Evolutionary conservation across 2,113 vertebrate species (phyloP), one percentile per base, ranked within the genome.

Genomic region (Rhinopomastus cyanomelas): DNA sequence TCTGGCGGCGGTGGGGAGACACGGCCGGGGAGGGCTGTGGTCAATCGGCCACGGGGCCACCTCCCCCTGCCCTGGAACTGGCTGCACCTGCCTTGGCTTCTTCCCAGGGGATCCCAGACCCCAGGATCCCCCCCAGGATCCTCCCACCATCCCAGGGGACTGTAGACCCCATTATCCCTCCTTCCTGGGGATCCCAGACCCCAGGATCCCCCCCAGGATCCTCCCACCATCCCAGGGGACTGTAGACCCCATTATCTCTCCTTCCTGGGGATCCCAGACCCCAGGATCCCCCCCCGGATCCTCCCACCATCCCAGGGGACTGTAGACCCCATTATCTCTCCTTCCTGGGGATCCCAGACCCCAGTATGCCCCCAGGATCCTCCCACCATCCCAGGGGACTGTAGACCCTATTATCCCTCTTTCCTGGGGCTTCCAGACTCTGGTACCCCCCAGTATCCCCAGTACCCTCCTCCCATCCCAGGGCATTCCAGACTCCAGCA

Each of bases 1-100:
- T 99, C 99, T 99, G 85, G 80, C 8, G 3, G 76, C 1, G 3
- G 20, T n/a, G 6, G 11, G 34, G 27, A 22, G 2, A 5, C 1
- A 4, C 39, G 39, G 15, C 39, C 11, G 39, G 39, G 42, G 42
- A 69, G 39, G 5, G 37, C 19, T 37, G 76, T 10, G 1, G 12
- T 79, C 22, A 44, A 37, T 42, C 0, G 2, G 61, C 18, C 32
- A 8, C 2, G 2, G 57, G 25, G 16, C 56, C 2, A 1, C 48
- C 42, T 15, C 32, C 5, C 20, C 10, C 20, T 10, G 26, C 3
- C 1, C 8, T 10, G 39, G 11, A 42, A 42, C 11, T 15, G 15
- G 39, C 39, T 42, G 39, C 39, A 11, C 39, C 39, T 42, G 39
- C 39, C 39, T 42, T 42, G 11, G 15, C 11, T 42, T 42, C 39